These are phyloP conservation scores for Myripristis murdjan DNA, from an alignment of 2,797 vertebrate species.

Conservation along the genomic window DNA sequence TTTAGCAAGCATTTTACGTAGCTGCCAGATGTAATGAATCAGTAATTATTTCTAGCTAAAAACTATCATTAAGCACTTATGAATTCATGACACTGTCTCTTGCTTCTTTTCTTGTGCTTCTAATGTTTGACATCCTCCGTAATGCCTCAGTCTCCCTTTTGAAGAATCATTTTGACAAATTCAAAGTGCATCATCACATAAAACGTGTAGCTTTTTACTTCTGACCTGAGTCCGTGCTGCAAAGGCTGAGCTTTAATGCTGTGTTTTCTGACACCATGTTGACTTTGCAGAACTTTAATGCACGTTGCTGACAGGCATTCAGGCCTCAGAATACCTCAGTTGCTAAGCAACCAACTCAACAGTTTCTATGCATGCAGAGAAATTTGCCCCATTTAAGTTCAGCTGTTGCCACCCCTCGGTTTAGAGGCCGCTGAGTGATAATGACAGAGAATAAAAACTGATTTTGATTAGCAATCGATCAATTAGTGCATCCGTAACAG, in stretches of 20 bases:
- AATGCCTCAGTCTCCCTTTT: no score
- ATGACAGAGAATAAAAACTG: neutral
- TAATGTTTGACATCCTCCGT: no score
- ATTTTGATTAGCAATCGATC: slow-evolving; percentile 12
- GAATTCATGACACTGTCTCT: neutral
- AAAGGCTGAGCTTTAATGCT: neutral
- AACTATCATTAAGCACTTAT: neutral
- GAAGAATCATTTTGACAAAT: neutral
- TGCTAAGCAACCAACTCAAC: neutral
- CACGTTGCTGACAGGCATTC: neutral
- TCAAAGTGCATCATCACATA: no score
- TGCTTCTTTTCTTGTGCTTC: no score
- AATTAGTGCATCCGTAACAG: slow-evolving; percentile 2
- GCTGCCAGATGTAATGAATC: neutral
- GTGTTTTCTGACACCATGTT: neutral
- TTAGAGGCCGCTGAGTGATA: neutral
- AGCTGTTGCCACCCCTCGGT: neutral
- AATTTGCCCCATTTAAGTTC: neutral
- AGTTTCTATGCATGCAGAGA: neutral
- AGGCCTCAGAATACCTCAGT: neutral
- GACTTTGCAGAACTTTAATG: neutral
- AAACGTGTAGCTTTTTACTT: neutral
- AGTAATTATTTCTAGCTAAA: neutral
- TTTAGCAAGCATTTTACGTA: neutral
- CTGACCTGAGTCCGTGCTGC: neutral